Evolutionary conservation across 2,888 invertebrate species (phyloP).

Genomic region (Scaptodrosophila latifasciaeformis): DNA sequence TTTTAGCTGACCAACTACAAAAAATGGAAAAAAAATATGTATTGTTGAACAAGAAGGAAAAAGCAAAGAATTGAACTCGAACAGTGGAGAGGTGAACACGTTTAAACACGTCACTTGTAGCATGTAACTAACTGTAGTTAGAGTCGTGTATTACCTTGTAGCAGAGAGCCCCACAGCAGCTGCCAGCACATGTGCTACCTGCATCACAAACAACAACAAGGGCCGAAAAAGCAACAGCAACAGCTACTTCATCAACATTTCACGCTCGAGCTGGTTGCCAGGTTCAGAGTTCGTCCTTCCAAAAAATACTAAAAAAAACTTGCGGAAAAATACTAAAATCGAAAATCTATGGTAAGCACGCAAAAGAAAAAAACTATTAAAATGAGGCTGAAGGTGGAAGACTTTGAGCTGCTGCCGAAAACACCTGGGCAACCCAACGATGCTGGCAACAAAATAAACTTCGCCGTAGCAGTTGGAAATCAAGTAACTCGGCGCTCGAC

Average conservation of each 20-base stretch:
- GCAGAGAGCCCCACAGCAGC: neutral
- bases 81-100: neutral
- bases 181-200: neutral
- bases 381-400: too few species aligned
- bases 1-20: conserved; percentile 29
- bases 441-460: conserved; percentile 53
- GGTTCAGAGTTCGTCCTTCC: conserved; percentile 21
- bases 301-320: conserved; percentile 14
- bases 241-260: conserved; percentile 66
- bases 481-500: too few species aligned
- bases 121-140: neutral
- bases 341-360: conserved; percentile 13
- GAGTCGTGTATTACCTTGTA: neutral
- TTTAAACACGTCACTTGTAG: conserved; percentile 47
- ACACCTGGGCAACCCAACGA: neutral
- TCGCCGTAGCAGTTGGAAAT: conserved; percentile 64
- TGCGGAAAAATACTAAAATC: conserved; percentile 34
- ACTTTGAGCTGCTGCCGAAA: too few species aligned
- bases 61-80: too few species aligned
- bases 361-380: too few species aligned
- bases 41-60: too few species aligned
- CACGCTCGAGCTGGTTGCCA: conserved; percentile 59
- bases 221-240: conserved; percentile 10
- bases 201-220: conserved; percentile 1
- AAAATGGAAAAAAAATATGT: too few species aligned